Conservation (phyloP, 2,888 invertebrate genomes). For the Smittia aterrima region DNA sequence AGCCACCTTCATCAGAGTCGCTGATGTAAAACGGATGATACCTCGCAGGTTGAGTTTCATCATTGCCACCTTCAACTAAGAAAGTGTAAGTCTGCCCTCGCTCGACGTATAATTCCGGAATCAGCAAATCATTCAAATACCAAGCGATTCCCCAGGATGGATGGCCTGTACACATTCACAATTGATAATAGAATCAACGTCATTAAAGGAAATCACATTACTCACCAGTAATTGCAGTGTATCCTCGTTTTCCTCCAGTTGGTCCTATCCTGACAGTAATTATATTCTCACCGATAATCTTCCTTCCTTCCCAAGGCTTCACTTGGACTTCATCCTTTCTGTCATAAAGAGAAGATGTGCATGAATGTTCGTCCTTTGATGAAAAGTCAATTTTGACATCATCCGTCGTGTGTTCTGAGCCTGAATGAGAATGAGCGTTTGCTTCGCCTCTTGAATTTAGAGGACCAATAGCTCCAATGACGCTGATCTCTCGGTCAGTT, state of each 20-base stretch:
- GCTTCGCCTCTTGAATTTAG: slow-evolving; percentile 77
- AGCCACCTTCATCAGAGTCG: slow-evolving; percentile 80
- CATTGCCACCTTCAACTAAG: slow-evolving; percentile 79
- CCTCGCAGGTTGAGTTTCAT: slow-evolving; percentile 75
- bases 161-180: slow-evolving; percentile 47
- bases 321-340: slow-evolving; percentile 60
- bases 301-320: slow-evolving; percentile 68
- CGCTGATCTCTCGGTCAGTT: slow-evolving; percentile 66
- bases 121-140: slow-evolving; percentile 87
- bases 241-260: slow-evolving; percentile 76
- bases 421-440: slow-evolving; percentile 69
- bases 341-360: slow-evolving; percentile 65
- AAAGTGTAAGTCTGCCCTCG: slow-evolving; percentile 84
- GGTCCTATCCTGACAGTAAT: slow-evolving; percentile 80
- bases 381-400: slow-evolving; percentile 80
- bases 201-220: background rate
- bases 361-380: slow-evolving; percentile 68
- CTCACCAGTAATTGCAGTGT: slow-evolving; percentile 72
- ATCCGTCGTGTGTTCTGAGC: slow-evolving; percentile 53
- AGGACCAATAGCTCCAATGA: slow-evolving; percentile 86
- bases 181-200: slow-evolving; percentile 48
- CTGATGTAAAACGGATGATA: slow-evolving; percentile 93
- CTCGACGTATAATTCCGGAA: slow-evolving; percentile 86
- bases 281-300: slow-evolving; percentile 59
- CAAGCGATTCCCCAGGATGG: slow-evolving; percentile 89